phyloP scores from a whole-genome alignment of 2,113 vertebrate genomes.

The Thamnophis sirtalis region DNA sequence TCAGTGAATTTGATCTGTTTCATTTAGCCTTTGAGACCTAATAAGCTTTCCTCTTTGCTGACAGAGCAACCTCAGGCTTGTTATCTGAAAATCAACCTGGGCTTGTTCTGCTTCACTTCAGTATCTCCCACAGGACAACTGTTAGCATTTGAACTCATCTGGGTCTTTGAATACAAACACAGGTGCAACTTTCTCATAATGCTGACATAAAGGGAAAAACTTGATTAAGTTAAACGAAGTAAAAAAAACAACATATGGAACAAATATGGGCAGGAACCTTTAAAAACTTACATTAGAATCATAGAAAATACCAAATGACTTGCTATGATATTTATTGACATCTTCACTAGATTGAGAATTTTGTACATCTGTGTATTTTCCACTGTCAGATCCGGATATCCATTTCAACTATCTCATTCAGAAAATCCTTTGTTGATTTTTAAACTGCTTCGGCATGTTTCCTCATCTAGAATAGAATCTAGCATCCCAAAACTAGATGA shows the following conservation, averaged over 20 bases:
- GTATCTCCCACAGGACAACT: conserved; percentile 6
- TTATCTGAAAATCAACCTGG: conserved; percentile 21
- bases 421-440: neutral
- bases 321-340: neutral
- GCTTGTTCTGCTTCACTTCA: conserved; percentile 22
- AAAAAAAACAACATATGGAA: neutral
- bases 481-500: neutral
- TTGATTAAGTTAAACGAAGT: neutral
- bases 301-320: neutral
- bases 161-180: conserved; percentile 16
- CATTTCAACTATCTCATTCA: neutral
- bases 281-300: neutral
- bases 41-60: conserved; percentile 18
- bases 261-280: neutral
- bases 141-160: conserved; percentile 19
- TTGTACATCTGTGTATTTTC: neutral
- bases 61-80: neutral
- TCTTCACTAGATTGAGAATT: neutral
- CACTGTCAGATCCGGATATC: neutral
- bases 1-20: neutral
- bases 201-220: conserved; percentile 28
- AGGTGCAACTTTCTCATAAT: conserved; percentile 6
- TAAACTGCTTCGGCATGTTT: neutral
- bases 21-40: neutral
- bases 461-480: neutral